phyloP scores from a whole-genome alignment of 1,140 invertebrate species.

The Pomacea maculata region DNA sequence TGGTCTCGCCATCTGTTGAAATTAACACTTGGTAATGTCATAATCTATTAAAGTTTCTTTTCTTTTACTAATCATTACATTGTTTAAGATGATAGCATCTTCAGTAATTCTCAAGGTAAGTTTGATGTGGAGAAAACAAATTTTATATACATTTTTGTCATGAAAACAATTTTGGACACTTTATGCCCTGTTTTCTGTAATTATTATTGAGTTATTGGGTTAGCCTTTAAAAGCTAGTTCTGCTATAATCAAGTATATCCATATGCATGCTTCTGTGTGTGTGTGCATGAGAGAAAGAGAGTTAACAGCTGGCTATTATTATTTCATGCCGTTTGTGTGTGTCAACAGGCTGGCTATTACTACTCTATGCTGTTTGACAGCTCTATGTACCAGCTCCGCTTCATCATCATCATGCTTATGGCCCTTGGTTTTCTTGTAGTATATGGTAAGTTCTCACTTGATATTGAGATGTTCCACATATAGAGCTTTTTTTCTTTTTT shows the following conservation, averaged over 20 bases:
- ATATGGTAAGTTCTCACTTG: constrained; percentile 48
- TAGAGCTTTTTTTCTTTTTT: background rate
- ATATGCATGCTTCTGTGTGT: constrained; percentile 8
- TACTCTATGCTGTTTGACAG: constrained; percentile 50
- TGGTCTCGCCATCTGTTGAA: too few species aligned
- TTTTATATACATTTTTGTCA: too few species aligned
- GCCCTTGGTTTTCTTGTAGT: constrained; percentile 54
- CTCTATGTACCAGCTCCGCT: constrained; percentile 44
- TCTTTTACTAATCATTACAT: too few species aligned
- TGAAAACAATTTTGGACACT: too few species aligned
- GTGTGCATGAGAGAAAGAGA: background rate
- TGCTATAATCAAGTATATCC: background rate
- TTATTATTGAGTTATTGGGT: too few species aligned
- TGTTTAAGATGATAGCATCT: too few species aligned
- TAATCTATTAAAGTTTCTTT: too few species aligned
- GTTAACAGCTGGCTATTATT: background rate
- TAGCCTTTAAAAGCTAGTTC: too few species aligned
- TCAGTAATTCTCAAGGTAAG: too few species aligned
- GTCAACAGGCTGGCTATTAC: constrained; percentile 53
- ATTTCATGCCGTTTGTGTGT: constrained; percentile 10
- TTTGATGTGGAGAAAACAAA: too few species aligned
- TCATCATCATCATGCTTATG: constrained; percentile 49
- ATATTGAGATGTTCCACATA: background rate
- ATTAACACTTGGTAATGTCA: too few species aligned
- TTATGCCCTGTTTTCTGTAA: too few species aligned